phyloP scores from a whole-genome alignment of 2,888 invertebrate genomes.

The Drosophila nigritarsus region DNA sequence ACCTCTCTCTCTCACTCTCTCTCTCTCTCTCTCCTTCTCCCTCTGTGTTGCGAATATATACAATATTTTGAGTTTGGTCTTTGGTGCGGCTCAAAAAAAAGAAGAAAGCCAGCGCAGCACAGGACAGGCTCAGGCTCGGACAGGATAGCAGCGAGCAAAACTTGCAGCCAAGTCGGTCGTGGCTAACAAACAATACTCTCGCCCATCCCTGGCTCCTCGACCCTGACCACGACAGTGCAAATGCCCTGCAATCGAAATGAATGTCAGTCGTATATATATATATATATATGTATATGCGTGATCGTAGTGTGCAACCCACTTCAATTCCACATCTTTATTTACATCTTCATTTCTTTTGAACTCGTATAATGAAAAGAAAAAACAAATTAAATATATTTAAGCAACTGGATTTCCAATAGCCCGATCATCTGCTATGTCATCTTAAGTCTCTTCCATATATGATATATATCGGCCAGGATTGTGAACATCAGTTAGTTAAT shows the following conservation, averaged over 20 bases:
- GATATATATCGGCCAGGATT: too few species aligned
- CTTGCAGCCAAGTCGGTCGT: conserved; percentile 12
- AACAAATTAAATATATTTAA: neutral
- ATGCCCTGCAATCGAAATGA: conserved; percentile 17
- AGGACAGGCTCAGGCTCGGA: conserved; percentile 10
- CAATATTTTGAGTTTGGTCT: conserved; percentile 52
- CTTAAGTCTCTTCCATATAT: neutral
- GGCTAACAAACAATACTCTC: neutral
- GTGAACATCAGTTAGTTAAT: neutral
- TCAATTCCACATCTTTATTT: neutral
- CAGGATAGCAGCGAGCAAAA: conserved; percentile 19
- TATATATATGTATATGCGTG: neutral
- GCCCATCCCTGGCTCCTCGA: neutral
- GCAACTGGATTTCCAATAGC: neutral
- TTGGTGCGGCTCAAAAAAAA: conserved; percentile 34
- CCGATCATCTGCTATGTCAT: too few species aligned
- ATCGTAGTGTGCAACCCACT: neutral
- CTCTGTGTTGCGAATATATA: conserved; percentile 14
- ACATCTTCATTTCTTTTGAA: neutral
- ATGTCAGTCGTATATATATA: neutral
- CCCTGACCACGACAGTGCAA: conserved; percentile 1
- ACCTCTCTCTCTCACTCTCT: neutral
- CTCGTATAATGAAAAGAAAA: neutral
- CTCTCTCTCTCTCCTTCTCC: conserved; percentile 13
- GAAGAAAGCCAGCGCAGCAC: neutral